Percentiles rank a stretch among this genome's conserved stretches.
phyloP scores from a whole-genome alignment of 2,797 vertebrate species.

The Eutrigla gurnardus region DNA sequence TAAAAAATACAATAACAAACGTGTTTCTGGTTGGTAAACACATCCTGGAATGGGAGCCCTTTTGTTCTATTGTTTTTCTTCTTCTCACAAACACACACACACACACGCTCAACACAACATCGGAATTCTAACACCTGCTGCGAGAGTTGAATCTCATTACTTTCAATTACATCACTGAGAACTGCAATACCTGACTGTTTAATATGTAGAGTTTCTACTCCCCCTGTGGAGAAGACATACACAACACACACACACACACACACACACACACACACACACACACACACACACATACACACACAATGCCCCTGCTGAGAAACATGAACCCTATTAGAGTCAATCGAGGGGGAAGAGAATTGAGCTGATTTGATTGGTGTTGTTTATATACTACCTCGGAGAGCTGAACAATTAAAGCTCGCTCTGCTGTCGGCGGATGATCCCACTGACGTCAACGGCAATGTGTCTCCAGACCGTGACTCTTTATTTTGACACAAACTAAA shows the following conservation, averaged over 20 bases:
- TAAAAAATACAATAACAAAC: neutral
- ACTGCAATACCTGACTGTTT: constrained; percentile 64
- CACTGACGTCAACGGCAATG: constrained; percentile 22
- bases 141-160: constrained; percentile 80
- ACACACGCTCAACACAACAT: constrained; percentile 29
- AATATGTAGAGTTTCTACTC: constrained; percentile 66
- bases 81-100: constrained; percentile 8
- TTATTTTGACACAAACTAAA: neutral
- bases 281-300: too few species aligned
- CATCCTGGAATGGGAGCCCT: constrained; percentile 19
- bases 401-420: constrained; percentile 58
- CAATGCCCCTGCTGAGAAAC: constrained; percentile 59
- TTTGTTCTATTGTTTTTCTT: constrained; percentile 2
- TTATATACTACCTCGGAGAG: constrained; percentile 72
- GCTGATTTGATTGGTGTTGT: constrained; percentile 74
- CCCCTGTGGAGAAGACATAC: constrained; percentile 41
- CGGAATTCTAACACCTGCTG: constrained; percentile 60
- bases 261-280: neutral
- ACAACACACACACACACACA: constrained; percentile 19
- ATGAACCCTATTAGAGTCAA: constrained; percentile 73
- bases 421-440: constrained; percentile 37
- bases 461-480: neutral
- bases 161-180: constrained; percentile 79
- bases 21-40: constrained; percentile 19
- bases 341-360: constrained; percentile 53